Conservation (phyloP, 2,797 vertebrate species). For the Onychomys arenicola region DNA sequence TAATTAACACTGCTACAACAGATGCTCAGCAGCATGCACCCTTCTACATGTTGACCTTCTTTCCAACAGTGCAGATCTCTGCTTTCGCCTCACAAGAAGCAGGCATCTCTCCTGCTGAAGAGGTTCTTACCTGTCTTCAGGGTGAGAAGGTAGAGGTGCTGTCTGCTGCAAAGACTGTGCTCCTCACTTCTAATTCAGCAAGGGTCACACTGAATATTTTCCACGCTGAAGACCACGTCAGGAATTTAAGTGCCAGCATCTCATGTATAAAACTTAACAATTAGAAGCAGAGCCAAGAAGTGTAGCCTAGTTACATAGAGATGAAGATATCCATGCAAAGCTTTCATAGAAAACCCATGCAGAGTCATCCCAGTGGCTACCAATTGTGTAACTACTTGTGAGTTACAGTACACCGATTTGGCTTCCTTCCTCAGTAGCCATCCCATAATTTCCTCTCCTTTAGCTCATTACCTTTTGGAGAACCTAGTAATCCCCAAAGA, state of each 20-base stretch:
- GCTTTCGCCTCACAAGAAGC: neutral
- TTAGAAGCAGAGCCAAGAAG: neutral
- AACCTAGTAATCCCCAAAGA: neutral
- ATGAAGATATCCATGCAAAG: accelerated
- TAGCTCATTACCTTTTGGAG: neutral
- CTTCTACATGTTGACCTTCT: too few species aligned
- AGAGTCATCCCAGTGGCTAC: accelerated
- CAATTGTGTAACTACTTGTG: accelerated
- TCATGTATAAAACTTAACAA: neutral
- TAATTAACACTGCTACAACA: neutral
- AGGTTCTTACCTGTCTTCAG: neutral
- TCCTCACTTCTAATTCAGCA: neutral
- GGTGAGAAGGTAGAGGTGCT: neutral
- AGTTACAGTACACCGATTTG: accelerated
- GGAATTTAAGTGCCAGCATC: neutral
- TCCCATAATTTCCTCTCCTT: neutral
- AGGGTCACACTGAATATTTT: neutral
- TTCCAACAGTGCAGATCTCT: neutral
- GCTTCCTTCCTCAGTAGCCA: neutral
- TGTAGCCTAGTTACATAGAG: neutral
- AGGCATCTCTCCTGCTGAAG: neutral
- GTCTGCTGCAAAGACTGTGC: accelerated
- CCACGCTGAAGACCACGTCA: neutral
- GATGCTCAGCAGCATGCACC: neutral
- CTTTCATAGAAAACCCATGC: accelerated